Conservation (phyloP, 2,113 vertebrate genomes). For the Chamaea fasciata region DNA sequence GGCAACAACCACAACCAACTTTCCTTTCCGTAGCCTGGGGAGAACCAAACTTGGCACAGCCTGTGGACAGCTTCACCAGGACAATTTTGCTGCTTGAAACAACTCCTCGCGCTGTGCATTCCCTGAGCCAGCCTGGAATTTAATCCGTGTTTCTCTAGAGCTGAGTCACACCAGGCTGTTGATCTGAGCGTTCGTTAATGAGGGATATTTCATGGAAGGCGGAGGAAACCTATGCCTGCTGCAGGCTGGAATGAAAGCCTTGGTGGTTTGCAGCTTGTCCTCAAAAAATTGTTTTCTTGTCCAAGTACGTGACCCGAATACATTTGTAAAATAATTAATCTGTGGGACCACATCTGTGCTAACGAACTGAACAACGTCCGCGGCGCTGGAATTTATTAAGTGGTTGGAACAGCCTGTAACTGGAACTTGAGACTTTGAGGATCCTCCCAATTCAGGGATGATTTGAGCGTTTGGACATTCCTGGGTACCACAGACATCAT, state of each 20-base stretch:
- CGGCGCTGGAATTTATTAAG: not conserved
- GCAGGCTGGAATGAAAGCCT: not conserved
- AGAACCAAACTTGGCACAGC: not conserved
- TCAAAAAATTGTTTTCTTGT: not conserved
- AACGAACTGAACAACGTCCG: not conserved
- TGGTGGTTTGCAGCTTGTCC: not conserved
- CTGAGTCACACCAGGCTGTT: not conserved
- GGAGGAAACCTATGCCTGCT: not conserved
- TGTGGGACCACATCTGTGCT: not conserved
- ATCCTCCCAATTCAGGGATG: not conserved
- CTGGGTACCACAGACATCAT: fast-evolving
- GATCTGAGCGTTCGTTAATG: not conserved
- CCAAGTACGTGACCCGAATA: not conserved
- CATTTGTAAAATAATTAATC: not conserved
- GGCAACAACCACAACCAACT: not conserved
- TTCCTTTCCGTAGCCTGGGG: not conserved
- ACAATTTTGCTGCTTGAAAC: not conserved
- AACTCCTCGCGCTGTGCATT: not conserved
- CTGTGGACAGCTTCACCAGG: not conserved
- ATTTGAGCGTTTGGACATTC: not conserved
- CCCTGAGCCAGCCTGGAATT: not conserved
- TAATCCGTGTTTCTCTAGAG: not conserved
- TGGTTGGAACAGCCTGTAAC: fast-evolving
- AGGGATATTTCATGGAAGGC: not conserved
- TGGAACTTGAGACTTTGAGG: not conserved